Evolutionary conservation across 2,797 vertebrate species (phyloP).

Genomic region (Peromyscus melanophrys): DNA sequence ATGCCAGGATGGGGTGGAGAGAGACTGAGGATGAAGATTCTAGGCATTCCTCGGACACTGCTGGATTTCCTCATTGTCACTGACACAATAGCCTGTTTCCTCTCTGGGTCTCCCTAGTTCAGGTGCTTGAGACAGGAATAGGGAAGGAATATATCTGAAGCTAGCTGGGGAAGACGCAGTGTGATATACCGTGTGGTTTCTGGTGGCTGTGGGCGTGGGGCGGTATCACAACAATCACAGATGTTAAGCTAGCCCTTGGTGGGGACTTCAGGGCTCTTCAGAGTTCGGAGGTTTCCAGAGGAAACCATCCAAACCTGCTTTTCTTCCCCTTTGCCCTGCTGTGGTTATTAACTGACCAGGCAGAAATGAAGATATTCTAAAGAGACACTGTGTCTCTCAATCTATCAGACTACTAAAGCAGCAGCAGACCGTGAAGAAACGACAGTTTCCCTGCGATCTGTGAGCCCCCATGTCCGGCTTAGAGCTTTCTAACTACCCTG

Average conservation of each 20-base stretch:
- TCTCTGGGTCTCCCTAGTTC: neutral
- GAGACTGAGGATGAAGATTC: neutral
- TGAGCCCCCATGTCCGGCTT: neutral
- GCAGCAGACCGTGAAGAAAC: neutral
- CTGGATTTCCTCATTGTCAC: neutral
- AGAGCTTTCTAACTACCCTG: neutral
- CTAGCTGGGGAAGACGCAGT: neutral
- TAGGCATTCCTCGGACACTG: neutral
- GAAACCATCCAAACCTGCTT: neutral
- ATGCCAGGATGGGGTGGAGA: neutral
- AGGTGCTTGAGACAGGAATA: neutral
- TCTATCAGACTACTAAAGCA: neutral
- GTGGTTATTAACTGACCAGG: neutral
- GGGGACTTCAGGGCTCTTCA: neutral
- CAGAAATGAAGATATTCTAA: neutral
- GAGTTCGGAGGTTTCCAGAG: neutral
- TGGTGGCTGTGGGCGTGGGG: neutral
- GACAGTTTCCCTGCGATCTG: neutral
- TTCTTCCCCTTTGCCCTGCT: neutral
- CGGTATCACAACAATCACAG: neutral
- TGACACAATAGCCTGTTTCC: conserved; percentile 34
- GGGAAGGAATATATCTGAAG: neutral
- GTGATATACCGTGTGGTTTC: too few species aligned
- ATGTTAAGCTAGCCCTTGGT: neutral
- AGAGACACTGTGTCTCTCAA: neutral